Percentiles rank a stretch among this genome's conserved stretches.
phyloP scores from a whole-genome alignment of 1,140 invertebrate genomes.

The Camponotus vicinus region DNA sequence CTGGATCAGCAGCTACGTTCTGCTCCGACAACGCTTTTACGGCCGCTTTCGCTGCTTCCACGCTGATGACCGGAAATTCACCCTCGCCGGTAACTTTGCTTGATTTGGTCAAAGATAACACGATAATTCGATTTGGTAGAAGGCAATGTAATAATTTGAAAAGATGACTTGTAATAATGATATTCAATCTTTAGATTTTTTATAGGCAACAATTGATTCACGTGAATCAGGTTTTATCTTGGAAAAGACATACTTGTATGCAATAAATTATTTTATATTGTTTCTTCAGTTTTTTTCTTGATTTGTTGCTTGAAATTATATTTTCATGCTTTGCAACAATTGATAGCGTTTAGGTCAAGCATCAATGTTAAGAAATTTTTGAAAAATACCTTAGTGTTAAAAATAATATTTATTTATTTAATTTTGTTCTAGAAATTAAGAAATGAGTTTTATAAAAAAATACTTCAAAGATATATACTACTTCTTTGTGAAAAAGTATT shows the following conservation, averaged over 20 bases:
- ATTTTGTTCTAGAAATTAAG: not conserved
- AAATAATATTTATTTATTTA: constrained; percentile 1
- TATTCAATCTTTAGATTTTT: not conserved
- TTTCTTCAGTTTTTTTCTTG: not conserved
- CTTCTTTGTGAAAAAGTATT: not conserved
- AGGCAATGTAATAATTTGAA: not conserved
- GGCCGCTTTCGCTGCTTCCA: not conserved
- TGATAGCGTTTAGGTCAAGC: not conserved
- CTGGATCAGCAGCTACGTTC: constrained; percentile 23
- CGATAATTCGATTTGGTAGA: not conserved
- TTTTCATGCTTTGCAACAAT: not conserved
- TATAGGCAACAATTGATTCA: not conserved
- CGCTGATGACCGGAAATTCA: constrained; percentile 33
- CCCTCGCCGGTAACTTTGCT: not conserved
- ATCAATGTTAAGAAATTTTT: not conserved
- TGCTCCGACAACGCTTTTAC: constrained; percentile 48
- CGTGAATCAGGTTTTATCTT: not conserved
- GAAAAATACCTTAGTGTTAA: not conserved
- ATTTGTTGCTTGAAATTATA: not conserved
- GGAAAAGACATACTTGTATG: not conserved
- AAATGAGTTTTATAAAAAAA: not conserved
- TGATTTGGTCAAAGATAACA: constrained; percentile 19
- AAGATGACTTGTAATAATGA: not conserved
- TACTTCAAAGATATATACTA: not conserved
- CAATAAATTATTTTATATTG: not conserved